Evolutionary conservation across 2,888 invertebrate genomes (phyloP).

Genomic region (Disparrhopalites patrizii): DNA sequence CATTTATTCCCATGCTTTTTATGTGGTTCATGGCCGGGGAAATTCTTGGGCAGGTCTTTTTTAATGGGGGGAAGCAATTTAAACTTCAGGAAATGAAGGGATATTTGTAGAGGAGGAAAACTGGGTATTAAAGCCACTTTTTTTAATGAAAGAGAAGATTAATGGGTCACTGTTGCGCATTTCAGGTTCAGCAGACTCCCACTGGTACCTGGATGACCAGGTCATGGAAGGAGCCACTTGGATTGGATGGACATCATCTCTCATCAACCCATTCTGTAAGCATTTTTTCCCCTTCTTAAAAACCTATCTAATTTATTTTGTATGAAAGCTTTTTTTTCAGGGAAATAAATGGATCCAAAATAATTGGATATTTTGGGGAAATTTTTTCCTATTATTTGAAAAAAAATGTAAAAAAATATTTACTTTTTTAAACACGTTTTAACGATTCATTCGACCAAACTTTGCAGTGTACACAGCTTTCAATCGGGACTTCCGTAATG

Average conservation of each 20-base stretch:
- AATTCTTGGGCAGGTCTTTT: no score
- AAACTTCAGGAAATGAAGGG: no score
- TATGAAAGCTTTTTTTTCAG: no score
- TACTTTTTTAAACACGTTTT: background rate
- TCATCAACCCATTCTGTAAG: slow-evolving; percentile 53
- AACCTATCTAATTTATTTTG: no score
- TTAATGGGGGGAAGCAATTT: background rate
- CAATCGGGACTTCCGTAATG: slow-evolving; percentile 53
- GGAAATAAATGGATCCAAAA: no score
- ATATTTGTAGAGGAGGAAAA: no score
- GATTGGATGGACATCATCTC: slow-evolving; percentile 54
- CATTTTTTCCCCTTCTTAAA: no score
- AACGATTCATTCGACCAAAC: background rate
- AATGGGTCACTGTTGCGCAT: background rate
- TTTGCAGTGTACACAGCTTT: slow-evolving; percentile 53
- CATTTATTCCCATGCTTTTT: no score
- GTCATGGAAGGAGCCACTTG: slow-evolving; percentile 52
- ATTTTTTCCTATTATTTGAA: background rate
- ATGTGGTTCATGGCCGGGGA: no score
- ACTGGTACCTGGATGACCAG: slow-evolving; percentile 49
- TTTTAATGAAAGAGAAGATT: background rate
- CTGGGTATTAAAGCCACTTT: background rate
- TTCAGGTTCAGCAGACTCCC: background rate
- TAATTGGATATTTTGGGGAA: background rate
- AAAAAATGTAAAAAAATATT: background rate